Evolutionary conservation across 2,888 invertebrate species (phyloP), one percentile per base, ranked within the genome.

Genomic region (Stictocephala bisonia): DNA sequence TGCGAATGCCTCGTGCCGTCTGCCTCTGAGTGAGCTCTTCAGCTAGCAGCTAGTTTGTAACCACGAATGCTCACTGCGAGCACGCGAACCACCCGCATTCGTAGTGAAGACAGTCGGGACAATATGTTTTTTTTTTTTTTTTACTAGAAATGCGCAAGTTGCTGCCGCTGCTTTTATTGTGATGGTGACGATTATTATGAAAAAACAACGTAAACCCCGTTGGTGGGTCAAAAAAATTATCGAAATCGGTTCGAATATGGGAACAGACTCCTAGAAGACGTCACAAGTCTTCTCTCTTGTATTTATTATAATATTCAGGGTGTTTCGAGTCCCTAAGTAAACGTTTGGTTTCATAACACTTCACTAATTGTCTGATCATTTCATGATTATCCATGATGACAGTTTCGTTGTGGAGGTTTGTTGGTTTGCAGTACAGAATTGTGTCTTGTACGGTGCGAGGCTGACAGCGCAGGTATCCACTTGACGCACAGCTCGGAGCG

Each of bases 131-230:
- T 69, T 40, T 58, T n/a, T 51, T 13, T 35, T 35, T 69, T 50
- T 69, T 50, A 24, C 50, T 60, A 71, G 71, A 71, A 71, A 71
- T 71, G 71, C 58, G 71, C 71, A 71, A 71, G 58, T 71, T 60
- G 71, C 71, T 71, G 71, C 71, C 60, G 35, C 71, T 60, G 71
- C 58, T 71, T 56, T 44, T 71, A 71, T 71, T 71, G 71, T 71
- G 71, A 71, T 60, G 71, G 71, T 41, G 71, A 71, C 56, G 71
- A 31, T 60, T 60, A 60, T 60, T 60, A 11, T 11, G 22, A 50
- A 50, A 50, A 50, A 50, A 15, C 50, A 50, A 50, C 50, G 50
- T 15, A n/a, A 50, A 50, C 9, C n/a, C 18, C 50, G 50, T 50
- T 11, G 50, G 50, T 50, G 50, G 50, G 50, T 50, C 11, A 50